Conservation (phyloP, 2,113 vertebrate species). For the Nestor notabilis region DNA sequence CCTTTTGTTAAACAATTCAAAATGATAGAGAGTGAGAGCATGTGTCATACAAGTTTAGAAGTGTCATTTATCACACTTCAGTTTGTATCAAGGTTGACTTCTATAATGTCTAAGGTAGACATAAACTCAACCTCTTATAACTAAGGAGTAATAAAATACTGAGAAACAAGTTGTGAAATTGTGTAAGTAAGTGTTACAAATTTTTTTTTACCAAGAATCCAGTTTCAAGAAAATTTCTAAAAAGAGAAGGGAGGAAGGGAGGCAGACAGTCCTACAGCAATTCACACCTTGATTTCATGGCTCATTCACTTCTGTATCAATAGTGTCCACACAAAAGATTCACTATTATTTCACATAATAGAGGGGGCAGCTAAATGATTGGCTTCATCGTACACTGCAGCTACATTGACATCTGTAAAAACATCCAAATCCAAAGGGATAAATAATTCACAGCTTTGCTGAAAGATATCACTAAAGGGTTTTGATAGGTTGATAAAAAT, state of each 20-base stretch:
- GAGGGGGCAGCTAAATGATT: background rate
- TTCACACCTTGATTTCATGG: slow-evolving; percentile 42
- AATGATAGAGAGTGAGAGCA: background rate
- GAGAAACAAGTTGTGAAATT: background rate
- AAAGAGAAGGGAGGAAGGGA: background rate
- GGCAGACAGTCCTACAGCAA: background rate
- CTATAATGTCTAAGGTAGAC: background rate
- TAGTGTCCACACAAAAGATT: slow-evolving; percentile 8
- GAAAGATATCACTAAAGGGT: slow-evolving; percentile 16
- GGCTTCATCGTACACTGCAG: slow-evolving; percentile 10
- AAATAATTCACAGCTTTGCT: slow-evolving; percentile 67
- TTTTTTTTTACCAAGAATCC: background rate
- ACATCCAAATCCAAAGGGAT: slow-evolving; percentile 15
- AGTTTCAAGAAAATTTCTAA: background rate
- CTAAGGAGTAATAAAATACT: background rate
- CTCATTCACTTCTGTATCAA: slow-evolving; percentile 41
- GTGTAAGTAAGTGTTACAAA: background rate
- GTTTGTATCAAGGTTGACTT: background rate
- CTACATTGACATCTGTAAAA: slow-evolving; percentile 51
- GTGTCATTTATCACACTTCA: background rate
- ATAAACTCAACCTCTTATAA: background rate
- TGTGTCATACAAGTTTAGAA: background rate
- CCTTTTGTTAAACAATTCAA: background rate
- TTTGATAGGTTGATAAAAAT: slow-evolving; percentile 47
- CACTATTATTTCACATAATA: slow-evolving; percentile 22